Percentiles rank a stretch among this genome's conserved stretches.
These are phyloP conservation scores for Drosophila miranda DNA, from an alignment of 1,140 invertebrate species.

Conservation along the genomic window DNA sequence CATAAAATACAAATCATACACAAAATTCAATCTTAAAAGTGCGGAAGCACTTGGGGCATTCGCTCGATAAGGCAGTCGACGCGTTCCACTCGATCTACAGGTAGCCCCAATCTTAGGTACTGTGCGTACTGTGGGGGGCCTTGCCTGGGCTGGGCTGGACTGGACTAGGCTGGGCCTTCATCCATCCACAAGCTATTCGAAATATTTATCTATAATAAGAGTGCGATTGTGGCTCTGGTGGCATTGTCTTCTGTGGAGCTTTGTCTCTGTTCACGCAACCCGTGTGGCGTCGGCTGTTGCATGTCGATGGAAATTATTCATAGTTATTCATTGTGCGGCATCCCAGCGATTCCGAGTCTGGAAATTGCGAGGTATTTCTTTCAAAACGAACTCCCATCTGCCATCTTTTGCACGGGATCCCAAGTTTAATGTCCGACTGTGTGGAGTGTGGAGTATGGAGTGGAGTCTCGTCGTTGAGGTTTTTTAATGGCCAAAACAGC, in stretches of 20 bases:
- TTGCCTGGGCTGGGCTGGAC: not conserved
- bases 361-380: constrained; percentile 62
- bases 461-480: constrained; percentile 12
- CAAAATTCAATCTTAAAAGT: no score
- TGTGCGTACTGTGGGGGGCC: no score
- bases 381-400: constrained; percentile 69
- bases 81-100: no score
- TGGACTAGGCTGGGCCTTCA: constrained; percentile 4
- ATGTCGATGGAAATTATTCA: constrained; percentile 64
- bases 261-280: constrained; percentile 65
- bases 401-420: constrained; percentile 55
- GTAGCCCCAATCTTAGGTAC: no score
- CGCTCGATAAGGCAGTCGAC: no score
- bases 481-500: constrained; percentile 44
- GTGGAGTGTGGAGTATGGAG: not conserved
- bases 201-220: constrained; percentile 40
- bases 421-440: constrained; percentile 74
- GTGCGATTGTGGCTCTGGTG: constrained; percentile 13
- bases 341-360: constrained; percentile 60
- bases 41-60: no score
- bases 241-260: constrained; percentile 43
- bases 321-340: constrained; percentile 70
- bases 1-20: no score
- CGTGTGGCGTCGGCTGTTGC: constrained; percentile 47
- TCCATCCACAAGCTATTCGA: constrained; percentile 15